These are phyloP conservation scores for Pterois miles DNA, from an alignment of 2,797 vertebrate genomes.

Conservation along the genomic window DNA sequence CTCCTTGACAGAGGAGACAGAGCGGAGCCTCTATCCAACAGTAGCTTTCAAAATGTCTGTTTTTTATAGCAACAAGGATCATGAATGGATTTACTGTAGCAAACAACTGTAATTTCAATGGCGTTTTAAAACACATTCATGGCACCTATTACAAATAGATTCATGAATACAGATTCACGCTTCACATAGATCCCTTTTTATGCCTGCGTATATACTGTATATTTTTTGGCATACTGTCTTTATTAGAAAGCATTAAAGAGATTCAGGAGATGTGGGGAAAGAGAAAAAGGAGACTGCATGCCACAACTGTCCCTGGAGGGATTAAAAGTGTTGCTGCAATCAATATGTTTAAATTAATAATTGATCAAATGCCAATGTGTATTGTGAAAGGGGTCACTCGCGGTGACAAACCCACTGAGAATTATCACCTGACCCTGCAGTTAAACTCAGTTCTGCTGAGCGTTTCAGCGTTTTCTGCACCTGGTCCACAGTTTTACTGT, in stretches of 20 bases:
- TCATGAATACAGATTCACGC: conserved; percentile 29
- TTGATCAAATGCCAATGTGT: neutral
- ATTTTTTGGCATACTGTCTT: conserved; percentile 14
- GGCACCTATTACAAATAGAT: conserved; percentile 32
- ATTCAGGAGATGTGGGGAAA: neutral
- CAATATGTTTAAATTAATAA: conserved; percentile 3
- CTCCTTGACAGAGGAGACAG: conserved; percentile 69
- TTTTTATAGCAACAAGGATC: conserved; percentile 24
- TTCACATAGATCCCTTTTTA: neutral
- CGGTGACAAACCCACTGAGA: neutral
- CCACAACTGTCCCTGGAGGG: neutral
- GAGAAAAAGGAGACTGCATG: neutral
- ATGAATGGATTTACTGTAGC: conserved; percentile 46
- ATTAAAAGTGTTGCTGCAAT: neutral
- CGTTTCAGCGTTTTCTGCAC: neutral
- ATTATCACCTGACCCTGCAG: neutral
- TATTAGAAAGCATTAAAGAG: conserved; percentile 5
- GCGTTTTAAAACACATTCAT: conserved; percentile 39
- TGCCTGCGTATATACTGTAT: neutral
- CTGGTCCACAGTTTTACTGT: neutral
- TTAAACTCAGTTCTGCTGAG: neutral
- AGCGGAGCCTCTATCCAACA: conserved; percentile 42
- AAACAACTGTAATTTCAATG: conserved; percentile 48
- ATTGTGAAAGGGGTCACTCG: neutral
- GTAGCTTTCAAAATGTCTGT: conserved; percentile 44